Evolutionary conservation across 1,140 invertebrate genomes (phyloP).

Genomic region (Drosophila pruinosa): DNA sequence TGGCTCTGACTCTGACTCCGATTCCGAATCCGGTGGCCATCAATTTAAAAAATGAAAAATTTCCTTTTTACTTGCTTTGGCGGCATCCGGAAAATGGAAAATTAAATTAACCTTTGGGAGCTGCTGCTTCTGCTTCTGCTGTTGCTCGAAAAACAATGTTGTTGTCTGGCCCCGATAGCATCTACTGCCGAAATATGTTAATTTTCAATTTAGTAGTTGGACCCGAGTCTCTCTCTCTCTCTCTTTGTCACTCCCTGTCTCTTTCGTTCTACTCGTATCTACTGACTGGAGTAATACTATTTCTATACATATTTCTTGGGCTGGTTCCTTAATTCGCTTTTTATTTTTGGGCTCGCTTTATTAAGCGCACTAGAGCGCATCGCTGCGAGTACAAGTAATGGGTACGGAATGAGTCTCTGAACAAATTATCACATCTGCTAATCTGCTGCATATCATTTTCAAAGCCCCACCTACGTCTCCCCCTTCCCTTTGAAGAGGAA

Average conservation of each 20-base stretch:
- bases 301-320: slow-evolving; percentile 33
- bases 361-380: slow-evolving; percentile 63
- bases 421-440: slow-evolving; percentile 76
- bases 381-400: slow-evolving; percentile 24
- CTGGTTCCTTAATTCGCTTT: slow-evolving; percentile 49
- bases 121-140: slow-evolving; percentile 18
- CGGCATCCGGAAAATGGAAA: slow-evolving; percentile 69
- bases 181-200: slow-evolving; percentile 81
- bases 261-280: neutral
- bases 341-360: slow-evolving; percentile 56
- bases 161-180: slow-evolving; percentile 60
- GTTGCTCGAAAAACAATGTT: slow-evolving; percentile 57
- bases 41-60: slow-evolving; percentile 80
- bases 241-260: neutral
- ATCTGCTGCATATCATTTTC: slow-evolving; percentile 78
- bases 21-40: slow-evolving; percentile 63
- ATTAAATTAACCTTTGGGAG: slow-evolving; percentile 79
- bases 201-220: slow-evolving; percentile 79
- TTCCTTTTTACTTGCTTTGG: slow-evolving; percentile 64
- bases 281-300: neutral
- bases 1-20: slow-evolving; percentile 9
- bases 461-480: neutral
- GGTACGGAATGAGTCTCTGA: slow-evolving; percentile 11
- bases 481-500: slow-evolving; percentile 47
- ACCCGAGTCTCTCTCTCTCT: neutral